Evolutionary conservation across 2,888 invertebrate species (phyloP), one percentile per base, ranked within the genome.

Genomic region (Agelastica alni): DNA sequence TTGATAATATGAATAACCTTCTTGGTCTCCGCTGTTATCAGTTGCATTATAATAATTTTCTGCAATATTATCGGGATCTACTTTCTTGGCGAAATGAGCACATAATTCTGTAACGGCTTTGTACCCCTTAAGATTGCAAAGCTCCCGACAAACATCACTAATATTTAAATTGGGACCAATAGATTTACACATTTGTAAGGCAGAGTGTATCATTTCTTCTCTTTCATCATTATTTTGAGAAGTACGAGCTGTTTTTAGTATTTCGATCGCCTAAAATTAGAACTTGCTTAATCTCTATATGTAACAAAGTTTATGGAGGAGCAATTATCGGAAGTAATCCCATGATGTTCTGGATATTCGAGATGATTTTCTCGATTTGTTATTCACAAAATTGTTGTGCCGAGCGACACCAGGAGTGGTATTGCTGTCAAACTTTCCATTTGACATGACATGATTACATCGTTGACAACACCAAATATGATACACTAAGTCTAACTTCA

Each of bases 51-150:
- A 96, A 75, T 86, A 96, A 76, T 93, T 91, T 32, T 92, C 77
- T 0, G 92, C 97, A 53, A 91, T 83, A 68, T 91, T 88, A 65
- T 93, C 89, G 0, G 94, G 91, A 77, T 98, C 98, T n/a, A 90
- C 77, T 74, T 89, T 91, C 43, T 83, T 81, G 0, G 96, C 96
- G 71, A 93, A 92, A 5, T 88, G 85, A 1, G 90, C 82, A 66
- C 93, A 90, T 17, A 98, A 76, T 65, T 97, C 94, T 7, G 96
- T 88, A 2, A 97, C 89, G 1, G 95, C 95, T 16, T 88, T 85
- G 74, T 91, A 96, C 71, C 90, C 94, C 12, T 88, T 89, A 39
- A 87, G 85, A 1, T 86, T 80, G 5, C 88, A 84, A 65, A 96
- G 86, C 75, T 94, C 91, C 42, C 88, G 87, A 71, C 95, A 94